phyloP scores from a whole-genome alignment of 2,888 invertebrate genomes.

The Melanostoma mellinum region DNA sequence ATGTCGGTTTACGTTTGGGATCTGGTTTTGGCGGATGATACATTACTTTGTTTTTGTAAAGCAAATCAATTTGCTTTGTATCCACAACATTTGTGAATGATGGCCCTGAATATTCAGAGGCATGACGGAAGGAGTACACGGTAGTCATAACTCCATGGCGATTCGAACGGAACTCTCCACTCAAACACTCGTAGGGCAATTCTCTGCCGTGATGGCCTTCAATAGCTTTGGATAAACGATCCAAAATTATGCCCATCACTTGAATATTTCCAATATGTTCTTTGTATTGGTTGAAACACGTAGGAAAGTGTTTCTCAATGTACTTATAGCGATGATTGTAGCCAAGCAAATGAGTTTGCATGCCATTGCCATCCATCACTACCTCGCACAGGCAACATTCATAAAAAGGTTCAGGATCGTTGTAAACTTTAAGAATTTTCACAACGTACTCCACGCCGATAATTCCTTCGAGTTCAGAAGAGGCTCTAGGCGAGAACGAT shows the following conservation, averaged over 20 bases:
- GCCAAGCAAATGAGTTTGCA: conserved; percentile 90
- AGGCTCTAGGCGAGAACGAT: conserved; percentile 53
- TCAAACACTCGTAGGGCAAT: conserved; percentile 87
- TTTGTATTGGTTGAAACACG: conserved; percentile 85
- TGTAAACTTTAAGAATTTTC: conserved; percentile 86
- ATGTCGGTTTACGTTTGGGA: conserved; percentile 69
- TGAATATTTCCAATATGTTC: conserved; percentile 84
- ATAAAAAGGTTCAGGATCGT: conserved; percentile 87
- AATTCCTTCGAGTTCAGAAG: conserved; percentile 78
- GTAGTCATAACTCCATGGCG: conserved; percentile 85
- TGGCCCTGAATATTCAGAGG: conserved; percentile 84
- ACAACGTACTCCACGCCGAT: conserved; percentile 91
- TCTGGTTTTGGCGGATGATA: conserved; percentile 61
- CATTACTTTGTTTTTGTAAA: conserved; percentile 74
- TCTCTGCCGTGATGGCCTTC: conserved; percentile 89
- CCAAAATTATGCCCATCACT: conserved; percentile 82
- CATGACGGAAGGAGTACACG: conserved; percentile 87
- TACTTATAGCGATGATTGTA: conserved; percentile 89
- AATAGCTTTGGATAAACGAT: conserved; percentile 86
- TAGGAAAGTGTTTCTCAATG: conserved; percentile 84
- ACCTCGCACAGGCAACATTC: conserved; percentile 90
- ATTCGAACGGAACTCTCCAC: conserved; percentile 86
- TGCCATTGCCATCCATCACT: conserved; percentile 89
- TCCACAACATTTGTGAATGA: conserved; percentile 84
- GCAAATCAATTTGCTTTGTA: conserved; percentile 80